Conservation (phyloP, 2,797 vertebrate species). For the Coluber constrictor region DNA sequence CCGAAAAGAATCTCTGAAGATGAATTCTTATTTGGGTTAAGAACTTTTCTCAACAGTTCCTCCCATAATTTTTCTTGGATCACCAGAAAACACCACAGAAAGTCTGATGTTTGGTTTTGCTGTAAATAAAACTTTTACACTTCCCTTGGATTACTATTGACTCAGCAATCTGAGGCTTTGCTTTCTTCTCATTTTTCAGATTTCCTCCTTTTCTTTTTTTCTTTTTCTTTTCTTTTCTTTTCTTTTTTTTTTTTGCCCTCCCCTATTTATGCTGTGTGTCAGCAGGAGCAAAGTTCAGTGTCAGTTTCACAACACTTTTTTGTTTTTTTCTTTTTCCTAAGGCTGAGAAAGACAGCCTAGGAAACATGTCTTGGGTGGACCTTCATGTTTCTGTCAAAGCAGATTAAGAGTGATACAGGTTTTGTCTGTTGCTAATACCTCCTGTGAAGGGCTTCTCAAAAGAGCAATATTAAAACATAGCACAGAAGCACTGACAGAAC, state of each 20-base stretch:
- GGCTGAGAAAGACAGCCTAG: neutral
- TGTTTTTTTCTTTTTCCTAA: neutral
- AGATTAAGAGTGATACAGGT: neutral
- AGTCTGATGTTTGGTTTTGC: neutral
- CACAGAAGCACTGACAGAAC: neutral
- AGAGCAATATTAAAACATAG: neutral
- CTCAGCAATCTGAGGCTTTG: neutral
- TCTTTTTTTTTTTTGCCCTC: neutral
- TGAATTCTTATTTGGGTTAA: neutral
- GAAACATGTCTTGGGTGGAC: neutral
- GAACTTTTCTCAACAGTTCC: neutral
- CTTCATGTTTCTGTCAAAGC: neutral
- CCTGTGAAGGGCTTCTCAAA: neutral
- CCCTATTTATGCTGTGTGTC: neutral
- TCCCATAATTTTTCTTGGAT: neutral
- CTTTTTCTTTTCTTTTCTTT: neutral
- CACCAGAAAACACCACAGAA: neutral
- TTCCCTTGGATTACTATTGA: neutral
- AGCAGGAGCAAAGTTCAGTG: slow-evolving; percentile 4
- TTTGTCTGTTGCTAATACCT: neutral
- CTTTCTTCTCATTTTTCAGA: neutral
- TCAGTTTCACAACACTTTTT: neutral
- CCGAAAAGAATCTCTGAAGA: neutral
- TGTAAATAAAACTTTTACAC: neutral
- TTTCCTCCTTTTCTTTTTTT: neutral